Percentiles rank a stretch among this genome's conserved stretches.
Conservation (phyloP, 1,140 invertebrate species). For the Nylanderia fulva region DNA sequence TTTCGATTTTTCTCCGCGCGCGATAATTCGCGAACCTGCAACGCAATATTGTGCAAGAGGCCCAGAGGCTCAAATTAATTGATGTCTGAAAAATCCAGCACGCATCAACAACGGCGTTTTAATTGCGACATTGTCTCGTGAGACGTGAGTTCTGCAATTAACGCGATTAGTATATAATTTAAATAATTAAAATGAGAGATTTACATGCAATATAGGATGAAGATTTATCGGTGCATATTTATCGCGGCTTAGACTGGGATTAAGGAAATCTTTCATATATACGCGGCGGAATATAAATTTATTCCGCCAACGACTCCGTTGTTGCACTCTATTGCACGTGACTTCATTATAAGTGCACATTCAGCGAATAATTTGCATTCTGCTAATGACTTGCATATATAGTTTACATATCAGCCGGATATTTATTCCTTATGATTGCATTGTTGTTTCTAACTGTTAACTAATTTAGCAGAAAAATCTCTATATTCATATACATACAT, state of each 20-base stretch:
- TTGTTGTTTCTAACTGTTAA: constrained; percentile 1
- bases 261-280: constrained; percentile 48
- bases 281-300: constrained; percentile 45
- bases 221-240: constrained; percentile 58
- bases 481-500: not conserved
- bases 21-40: constrained; percentile 28
- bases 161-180: constrained; percentile 55
- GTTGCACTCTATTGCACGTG: constrained; percentile 19
- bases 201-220: constrained; percentile 9
- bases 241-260: constrained; percentile 20
- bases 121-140: constrained; percentile 59
- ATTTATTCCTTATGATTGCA: not conserved
- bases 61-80: constrained; percentile 56
- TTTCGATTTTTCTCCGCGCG: constrained; percentile 9
- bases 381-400: not conserved
- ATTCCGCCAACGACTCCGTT: too few relatives aligned
- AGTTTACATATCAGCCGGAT: constrained; percentile 12
- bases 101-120: constrained; percentile 37
- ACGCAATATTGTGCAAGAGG: constrained; percentile 47
- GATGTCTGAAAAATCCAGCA: constrained; percentile 41
- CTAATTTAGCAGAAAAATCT: not conserved
- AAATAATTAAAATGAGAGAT: constrained; percentile 39
- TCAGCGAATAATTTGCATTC: constrained; percentile 34
- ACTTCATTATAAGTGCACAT: constrained; percentile 24
- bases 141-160: constrained; percentile 53